phyloP scores from a whole-genome alignment of 1,140 invertebrate species.

The Drosophila bifasciata region DNA sequence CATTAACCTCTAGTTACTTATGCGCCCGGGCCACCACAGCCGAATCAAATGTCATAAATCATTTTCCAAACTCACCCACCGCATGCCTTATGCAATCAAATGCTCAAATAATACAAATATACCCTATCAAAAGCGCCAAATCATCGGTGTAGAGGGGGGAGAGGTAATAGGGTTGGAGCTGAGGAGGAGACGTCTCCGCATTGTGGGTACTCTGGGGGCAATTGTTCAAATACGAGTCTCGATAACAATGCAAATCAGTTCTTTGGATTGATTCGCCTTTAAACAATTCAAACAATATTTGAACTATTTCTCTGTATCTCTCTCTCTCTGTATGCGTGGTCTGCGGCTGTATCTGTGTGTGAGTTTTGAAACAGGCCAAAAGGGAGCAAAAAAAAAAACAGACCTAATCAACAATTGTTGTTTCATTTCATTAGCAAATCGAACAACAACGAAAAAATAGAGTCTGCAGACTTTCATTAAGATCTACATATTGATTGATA shows the following conservation, averaged over 20 bases:
- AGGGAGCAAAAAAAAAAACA: neutral
- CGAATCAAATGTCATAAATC: slow-evolving; percentile 70
- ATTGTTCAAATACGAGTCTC: slow-evolving; percentile 59
- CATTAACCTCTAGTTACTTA: slow-evolving; percentile 65
- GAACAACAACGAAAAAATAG: slow-evolving; percentile 19
- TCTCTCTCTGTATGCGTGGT: neutral
- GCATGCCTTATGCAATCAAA: slow-evolving; percentile 68
- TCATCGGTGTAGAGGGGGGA: slow-evolving; percentile 22
- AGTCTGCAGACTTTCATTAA: slow-evolving; percentile 76
- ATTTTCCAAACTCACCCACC: slow-evolving; percentile 39
- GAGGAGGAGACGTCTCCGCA: slow-evolving; percentile 37
- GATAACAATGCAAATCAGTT: slow-evolving; percentile 78
- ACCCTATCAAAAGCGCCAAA: slow-evolving; percentile 42
- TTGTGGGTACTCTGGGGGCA: slow-evolving; percentile 45
- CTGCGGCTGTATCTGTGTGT: neutral
- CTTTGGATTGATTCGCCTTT: slow-evolving; percentile 53
- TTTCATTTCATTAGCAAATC: slow-evolving; percentile 68
- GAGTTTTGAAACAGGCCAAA: slow-evolving; percentile 5
- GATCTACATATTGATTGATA: slow-evolving; percentile 57
- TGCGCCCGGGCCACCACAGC: slow-evolving; percentile 35
- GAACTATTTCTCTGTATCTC: slow-evolving; percentile 10
- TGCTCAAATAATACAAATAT: slow-evolving; percentile 14
- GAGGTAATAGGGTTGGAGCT: slow-evolving; percentile 13
- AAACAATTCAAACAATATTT: slow-evolving; percentile 64
- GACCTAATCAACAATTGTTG: slow-evolving; percentile 68